phyloP scores from a whole-genome alignment of 2,113 vertebrate species.

The Urocynchramus pylzowi region DNA sequence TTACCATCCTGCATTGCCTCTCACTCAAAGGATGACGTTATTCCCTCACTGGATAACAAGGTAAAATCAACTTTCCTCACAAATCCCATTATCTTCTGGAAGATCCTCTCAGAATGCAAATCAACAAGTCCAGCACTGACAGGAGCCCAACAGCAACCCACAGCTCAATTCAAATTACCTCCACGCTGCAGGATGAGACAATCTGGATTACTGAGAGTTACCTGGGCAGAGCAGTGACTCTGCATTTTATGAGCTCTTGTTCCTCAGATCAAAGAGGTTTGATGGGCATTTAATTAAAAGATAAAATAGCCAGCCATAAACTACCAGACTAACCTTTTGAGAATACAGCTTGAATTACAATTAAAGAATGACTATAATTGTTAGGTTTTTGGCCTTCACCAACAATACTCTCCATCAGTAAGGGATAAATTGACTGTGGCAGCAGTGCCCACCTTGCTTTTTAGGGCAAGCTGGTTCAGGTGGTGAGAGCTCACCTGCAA shows the following conservation, averaged over 20 bases:
- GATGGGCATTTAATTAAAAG: slow-evolving; percentile 48
- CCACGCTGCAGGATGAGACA: not conserved
- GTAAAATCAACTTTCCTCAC: slow-evolving; percentile 58
- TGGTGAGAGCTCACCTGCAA: not conserved
- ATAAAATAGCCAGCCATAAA: slow-evolving; percentile 12
- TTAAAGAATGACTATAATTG: slow-evolving; percentile 20
- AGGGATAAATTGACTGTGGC: not conserved
- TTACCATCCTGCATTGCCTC: not conserved
- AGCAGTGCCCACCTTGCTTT: not conserved
- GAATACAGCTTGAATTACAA: not conserved
- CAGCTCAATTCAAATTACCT: slow-evolving; percentile 28
- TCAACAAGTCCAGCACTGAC: slow-evolving; percentile 28
- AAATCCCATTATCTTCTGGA: slow-evolving; percentile 49
- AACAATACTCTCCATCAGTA: not conserved
- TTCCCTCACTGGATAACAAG: slow-evolving; percentile 26
- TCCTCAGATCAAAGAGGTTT: not conserved
- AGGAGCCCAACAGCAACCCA: not conserved
- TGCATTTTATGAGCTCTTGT: slow-evolving; percentile 4
- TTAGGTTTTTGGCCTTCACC: not conserved
- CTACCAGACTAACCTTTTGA: not conserved
- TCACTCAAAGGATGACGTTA: not conserved
- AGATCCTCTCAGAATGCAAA: slow-evolving; percentile 42
- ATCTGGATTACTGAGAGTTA: not conserved
- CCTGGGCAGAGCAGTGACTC: not conserved
- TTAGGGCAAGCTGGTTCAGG: not conserved